These are phyloP conservation scores for Netelia inedita DNA, from an alignment of 2,888 invertebrate genomes.

Conservation along the genomic window DNA sequence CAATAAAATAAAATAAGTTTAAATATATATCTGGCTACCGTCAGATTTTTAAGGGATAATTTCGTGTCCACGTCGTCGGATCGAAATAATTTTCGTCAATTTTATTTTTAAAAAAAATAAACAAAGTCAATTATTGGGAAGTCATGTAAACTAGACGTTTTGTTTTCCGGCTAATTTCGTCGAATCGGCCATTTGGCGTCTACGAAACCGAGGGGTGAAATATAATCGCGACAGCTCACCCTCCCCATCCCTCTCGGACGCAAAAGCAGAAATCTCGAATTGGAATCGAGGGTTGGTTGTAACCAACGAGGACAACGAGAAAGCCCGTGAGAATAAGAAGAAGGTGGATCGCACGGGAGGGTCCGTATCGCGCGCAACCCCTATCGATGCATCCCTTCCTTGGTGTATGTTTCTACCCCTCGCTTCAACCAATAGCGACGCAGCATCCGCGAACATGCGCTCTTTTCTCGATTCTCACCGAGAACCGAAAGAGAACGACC, in stretches of 20 bases:
- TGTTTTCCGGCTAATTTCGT: slow-evolving; percentile 5
- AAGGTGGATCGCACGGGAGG: slow-evolving; percentile 29
- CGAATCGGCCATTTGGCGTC: slow-evolving; percentile 48
- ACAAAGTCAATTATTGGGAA: not conserved
- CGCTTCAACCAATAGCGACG: slow-evolving; percentile 80
- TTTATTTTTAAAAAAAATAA: not conserved
- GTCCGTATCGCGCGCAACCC: slow-evolving; percentile 68
- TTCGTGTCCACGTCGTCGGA: not conserved
- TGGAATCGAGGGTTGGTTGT: slow-evolving; percentile 27
- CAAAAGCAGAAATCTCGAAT: slow-evolving; percentile 30
- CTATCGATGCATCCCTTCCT: slow-evolving; percentile 79
- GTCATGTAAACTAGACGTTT: no score
- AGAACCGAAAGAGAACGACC: not conserved
- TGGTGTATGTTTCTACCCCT: slow-evolving; percentile 72
- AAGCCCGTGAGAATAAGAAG: slow-evolving; percentile 28
- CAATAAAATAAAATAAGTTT: not conserved
- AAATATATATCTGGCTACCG: slow-evolving; percentile 2
- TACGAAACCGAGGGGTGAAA: slow-evolving; percentile 37
- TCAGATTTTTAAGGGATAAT: slow-evolving; percentile 40
- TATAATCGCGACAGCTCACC: slow-evolving; percentile 39
- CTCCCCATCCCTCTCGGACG: slow-evolving; percentile 1
- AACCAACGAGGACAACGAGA: slow-evolving; percentile 62
- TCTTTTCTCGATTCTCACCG: slow-evolving; percentile 56
- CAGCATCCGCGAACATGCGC: slow-evolving; percentile 84
- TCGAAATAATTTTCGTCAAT: not conserved